A percentile compares a stretch with the other conserved stretches of the same genome.
These are phyloP conservation scores for Parochlus steinenii DNA, from an alignment of 2,888 invertebrate genomes.

Conservation along the genomic window DNA sequence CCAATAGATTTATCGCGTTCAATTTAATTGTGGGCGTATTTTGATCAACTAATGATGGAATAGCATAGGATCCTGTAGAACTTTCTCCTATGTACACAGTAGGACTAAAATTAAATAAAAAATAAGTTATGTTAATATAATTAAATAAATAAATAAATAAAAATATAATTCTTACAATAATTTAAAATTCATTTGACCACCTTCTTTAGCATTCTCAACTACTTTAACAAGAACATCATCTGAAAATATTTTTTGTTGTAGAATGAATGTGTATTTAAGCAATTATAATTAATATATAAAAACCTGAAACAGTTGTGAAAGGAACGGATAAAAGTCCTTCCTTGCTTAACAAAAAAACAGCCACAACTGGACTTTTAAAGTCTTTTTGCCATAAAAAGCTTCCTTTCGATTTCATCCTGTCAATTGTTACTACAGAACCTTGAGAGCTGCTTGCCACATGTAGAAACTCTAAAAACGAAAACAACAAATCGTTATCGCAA, in stretches of 20 bases:
- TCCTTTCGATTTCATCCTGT: slow-evolving; percentile 60
- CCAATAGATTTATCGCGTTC: slow-evolving; percentile 23
- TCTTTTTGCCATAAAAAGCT: slow-evolving; percentile 75
- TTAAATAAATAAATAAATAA: slow-evolving; percentile 10
- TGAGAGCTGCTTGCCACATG: slow-evolving; percentile 84
- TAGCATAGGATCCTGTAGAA: slow-evolving; percentile 56
- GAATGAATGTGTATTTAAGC: too few relatives aligned
- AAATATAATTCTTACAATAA: slow-evolving; percentile 35
- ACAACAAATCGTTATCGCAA: too few relatives aligned
- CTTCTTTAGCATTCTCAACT: slow-evolving; percentile 41
- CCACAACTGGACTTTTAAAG: slow-evolving; percentile 78
- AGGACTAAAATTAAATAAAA: slow-evolving; percentile 41
- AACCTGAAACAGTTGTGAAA: slow-evolving; percentile 70
- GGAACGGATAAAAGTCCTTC: slow-evolving; percentile 70
- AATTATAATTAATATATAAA: too few relatives aligned
- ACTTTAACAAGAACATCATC: slow-evolving; percentile 65
- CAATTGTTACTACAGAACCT: slow-evolving; percentile 71
- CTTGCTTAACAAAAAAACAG: slow-evolving; percentile 61
- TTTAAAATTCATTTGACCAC: slow-evolving; percentile 43
- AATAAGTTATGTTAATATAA: slow-evolving; percentile 1
- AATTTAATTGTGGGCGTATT: slow-evolving; percentile 60
- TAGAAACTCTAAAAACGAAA: slow-evolving; percentile 45
- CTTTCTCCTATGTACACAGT: slow-evolving; percentile 87
- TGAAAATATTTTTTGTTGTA: too few relatives aligned
- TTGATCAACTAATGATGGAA: slow-evolving; percentile 85